Conservation (phyloP, 2,113 vertebrate species). For the Oceanites oceanicus region DNA sequence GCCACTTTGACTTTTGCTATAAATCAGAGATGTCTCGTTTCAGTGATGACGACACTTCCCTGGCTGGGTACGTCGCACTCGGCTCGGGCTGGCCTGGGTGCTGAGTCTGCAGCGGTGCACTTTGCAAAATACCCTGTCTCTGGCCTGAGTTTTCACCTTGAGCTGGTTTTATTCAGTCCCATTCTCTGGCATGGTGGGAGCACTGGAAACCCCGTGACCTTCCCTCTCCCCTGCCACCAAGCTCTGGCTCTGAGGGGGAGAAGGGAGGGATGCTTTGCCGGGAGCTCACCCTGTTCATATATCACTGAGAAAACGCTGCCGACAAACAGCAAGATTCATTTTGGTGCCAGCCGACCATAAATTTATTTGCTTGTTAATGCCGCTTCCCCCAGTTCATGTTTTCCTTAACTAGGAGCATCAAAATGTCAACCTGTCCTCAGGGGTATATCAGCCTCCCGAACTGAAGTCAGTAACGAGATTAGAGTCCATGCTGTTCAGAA, state of each 20-base stretch:
- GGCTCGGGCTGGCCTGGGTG: fast-evolving
- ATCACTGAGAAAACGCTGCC: background rate
- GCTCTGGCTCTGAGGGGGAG: background rate
- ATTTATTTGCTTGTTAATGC: constrained; percentile 71
- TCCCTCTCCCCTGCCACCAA: background rate
- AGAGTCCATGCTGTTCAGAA: background rate
- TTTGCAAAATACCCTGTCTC: background rate
- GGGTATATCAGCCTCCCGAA: constrained; percentile 63
- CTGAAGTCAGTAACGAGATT: constrained; percentile 40
- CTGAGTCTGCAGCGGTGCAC: background rate
- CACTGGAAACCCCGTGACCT: background rate
- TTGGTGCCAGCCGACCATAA: constrained; percentile 27
- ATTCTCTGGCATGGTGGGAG: background rate
- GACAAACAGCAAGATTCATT: constrained; percentile 2
- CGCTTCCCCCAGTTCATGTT: constrained; percentile 62
- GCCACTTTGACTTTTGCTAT: background rate
- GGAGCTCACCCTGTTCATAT: background rate
- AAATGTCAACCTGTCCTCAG: constrained; percentile 75
- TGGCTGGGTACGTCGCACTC: fast-evolving
- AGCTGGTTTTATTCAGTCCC: background rate
- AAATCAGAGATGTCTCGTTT: background rate
- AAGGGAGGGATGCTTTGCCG: background rate
- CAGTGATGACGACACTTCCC: background rate
- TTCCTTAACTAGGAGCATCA: constrained; percentile 70
- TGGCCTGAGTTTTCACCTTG: background rate